These are phyloP conservation scores for Mnemiopsis leidyi DNA, from an alignment of 37 sponge, comb jelly and placozoan species.

Conservation along the genomic window DNA sequence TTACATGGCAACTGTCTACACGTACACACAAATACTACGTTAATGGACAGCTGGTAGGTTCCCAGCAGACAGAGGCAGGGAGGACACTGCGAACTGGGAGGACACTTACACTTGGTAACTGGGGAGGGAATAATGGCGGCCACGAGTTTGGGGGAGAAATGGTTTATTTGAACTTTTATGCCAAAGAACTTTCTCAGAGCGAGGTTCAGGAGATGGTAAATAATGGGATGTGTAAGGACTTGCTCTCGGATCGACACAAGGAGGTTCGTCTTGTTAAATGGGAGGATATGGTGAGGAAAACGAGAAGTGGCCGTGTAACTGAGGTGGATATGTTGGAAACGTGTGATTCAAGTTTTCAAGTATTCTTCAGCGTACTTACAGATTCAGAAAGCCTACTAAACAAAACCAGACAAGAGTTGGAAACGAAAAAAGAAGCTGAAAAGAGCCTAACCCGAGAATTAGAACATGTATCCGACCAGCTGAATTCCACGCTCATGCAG, in stretches of 20 bases:
- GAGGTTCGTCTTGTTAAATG: neutral
- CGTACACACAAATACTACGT: neutral
- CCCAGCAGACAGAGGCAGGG: neutral
- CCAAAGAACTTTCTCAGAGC: neutral
- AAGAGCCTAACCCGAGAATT: too few relatives aligned
- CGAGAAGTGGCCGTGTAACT: neutral
- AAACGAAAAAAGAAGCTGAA: too few relatives aligned
- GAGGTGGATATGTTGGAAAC: neutral
- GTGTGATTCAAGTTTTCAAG: neutral
- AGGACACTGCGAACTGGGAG: neutral
- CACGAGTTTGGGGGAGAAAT: neutral
- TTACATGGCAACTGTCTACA: neutral
- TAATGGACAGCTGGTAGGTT: neutral
- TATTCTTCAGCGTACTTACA: too few relatives aligned
- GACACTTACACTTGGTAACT: neutral
- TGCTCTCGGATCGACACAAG: neutral
- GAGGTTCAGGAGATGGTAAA: neutral
- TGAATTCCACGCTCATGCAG: too few relatives aligned
- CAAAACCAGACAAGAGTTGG: too few relatives aligned
- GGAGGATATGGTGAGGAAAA: neutral
- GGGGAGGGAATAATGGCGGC: neutral
- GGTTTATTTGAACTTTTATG: neutral
- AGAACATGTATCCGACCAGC: too few relatives aligned
- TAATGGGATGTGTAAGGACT: neutral
- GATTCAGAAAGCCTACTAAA: too few relatives aligned